phyloP scores from a whole-genome alignment of 2,113 vertebrate species.

The Sprattus sprattus region DNA sequence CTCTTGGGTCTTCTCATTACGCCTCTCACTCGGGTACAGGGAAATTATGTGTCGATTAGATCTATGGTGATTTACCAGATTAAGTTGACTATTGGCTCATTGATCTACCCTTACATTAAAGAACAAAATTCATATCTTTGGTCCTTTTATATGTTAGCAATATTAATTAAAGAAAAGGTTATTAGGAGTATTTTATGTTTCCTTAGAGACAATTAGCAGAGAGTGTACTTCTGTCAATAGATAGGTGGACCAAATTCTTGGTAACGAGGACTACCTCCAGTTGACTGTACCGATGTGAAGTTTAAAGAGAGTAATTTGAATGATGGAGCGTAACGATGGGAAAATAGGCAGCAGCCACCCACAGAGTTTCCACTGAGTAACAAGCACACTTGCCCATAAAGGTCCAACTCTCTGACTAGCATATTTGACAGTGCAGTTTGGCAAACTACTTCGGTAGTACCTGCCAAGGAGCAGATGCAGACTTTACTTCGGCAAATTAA shows the following conservation, averaged over 20 bases:
- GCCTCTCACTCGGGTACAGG: not conserved
- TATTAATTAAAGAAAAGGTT: not conserved
- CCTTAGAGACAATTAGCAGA: not conserved
- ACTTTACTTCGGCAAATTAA: not conserved
- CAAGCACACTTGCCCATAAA: conserved; percentile 1
- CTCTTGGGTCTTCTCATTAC: not conserved
- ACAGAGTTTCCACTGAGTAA: conserved; percentile 1
- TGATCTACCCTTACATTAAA: conserved; percentile 22
- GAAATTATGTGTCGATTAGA: not conserved
- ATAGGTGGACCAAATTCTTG: not conserved
- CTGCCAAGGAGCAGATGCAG: not conserved
- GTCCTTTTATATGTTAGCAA: not conserved
- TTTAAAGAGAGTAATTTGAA: not conserved
- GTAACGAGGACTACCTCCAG: not conserved
- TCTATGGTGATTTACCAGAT: conserved; percentile 15
- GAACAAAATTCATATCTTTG: not conserved
- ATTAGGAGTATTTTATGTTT: not conserved
- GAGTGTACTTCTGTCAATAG: not conserved
- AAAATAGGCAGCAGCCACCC: not conserved
- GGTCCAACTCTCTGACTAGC: not conserved
- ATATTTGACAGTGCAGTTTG: conserved; percentile 11
- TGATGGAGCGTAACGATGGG: not conserved
- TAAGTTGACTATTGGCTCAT: conserved; percentile 20
- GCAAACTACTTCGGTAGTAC: not conserved
- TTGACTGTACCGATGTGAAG: not conserved